These are phyloP conservation scores for Oncorhynchus clarkii DNA, from an alignment of 2,113 vertebrate genomes.

Conservation along the genomic window DNA sequence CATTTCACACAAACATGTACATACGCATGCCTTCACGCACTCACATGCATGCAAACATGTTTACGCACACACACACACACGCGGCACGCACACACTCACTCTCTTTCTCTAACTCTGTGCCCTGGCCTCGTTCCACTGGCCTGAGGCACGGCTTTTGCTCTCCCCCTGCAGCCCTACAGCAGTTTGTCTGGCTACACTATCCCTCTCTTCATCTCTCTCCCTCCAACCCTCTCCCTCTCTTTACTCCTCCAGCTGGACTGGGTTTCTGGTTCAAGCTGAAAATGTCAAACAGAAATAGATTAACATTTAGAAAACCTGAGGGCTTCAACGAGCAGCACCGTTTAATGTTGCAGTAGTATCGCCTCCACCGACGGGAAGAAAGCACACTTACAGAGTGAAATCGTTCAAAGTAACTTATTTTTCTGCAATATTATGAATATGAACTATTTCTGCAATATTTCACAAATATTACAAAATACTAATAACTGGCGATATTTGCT, in stretches of 20 bases:
- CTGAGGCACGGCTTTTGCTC: slow-evolving; percentile 48
- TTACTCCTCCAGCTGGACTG: slow-evolving; percentile 32
- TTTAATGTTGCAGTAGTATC: background rate
- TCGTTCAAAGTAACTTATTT: no score
- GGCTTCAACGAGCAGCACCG: background rate
- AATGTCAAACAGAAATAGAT: slow-evolving; percentile 66
- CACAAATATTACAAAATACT: no score
- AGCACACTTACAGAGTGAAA: no score
- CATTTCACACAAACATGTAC: slow-evolving; percentile 14
- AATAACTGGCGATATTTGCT: no score
- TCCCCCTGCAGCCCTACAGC: slow-evolving; percentile 39
- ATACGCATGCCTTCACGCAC: background rate
- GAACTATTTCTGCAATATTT: no score
- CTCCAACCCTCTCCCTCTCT: background rate
- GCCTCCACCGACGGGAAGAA: no score
- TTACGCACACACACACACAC: slow-evolving; percentile 11
- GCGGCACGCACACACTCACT: background rate
- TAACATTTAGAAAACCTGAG: slow-evolving; percentile 61
- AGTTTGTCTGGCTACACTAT: slow-evolving; percentile 23
- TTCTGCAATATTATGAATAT: no score
- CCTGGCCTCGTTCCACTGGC: slow-evolving; percentile 44
- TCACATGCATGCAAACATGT: background rate
- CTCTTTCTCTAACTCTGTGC: background rate
- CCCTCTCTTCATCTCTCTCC: background rate
- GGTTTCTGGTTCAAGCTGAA: slow-evolving; percentile 30